Evolutionary conservation across 2,113 vertebrate genomes (phyloP).

Genomic region (Planiliza haematocheilus): DNA sequence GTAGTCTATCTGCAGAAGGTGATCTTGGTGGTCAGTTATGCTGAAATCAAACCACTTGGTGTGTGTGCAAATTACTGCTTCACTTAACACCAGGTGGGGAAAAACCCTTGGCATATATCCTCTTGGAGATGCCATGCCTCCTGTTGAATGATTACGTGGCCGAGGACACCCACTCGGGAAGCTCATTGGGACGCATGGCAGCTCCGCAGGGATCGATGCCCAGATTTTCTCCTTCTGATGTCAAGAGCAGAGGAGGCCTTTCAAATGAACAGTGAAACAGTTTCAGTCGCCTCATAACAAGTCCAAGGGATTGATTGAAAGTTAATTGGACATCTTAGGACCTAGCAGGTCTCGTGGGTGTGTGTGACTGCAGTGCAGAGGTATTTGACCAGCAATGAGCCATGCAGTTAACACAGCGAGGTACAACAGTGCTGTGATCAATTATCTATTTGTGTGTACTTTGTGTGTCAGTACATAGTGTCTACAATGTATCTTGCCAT

Average conservation of each 20-base stretch:
- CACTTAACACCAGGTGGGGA: conserved; percentile 22
- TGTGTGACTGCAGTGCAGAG: conserved; percentile 25
- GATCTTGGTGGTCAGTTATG: conserved; percentile 1
- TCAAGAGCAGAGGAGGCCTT: conserved; percentile 30
- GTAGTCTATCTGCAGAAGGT: background rate
- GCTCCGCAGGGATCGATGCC: conserved; percentile 45
- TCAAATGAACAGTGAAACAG: conserved; percentile 36
- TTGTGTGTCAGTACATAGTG: background rate
- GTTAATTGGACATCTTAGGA: conserved; percentile 5
- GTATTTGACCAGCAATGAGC: conserved; percentile 26
- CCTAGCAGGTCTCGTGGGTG: conserved; percentile 1
- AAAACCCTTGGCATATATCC: conserved; percentile 16
- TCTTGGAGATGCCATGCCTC: conserved; percentile 26
- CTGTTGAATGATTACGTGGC: conserved; percentile 25
- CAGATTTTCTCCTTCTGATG: conserved; percentile 58
- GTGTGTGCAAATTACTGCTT: conserved; percentile 9
- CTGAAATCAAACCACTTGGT: background rate
- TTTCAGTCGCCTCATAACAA: conserved; percentile 43
- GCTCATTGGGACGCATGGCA: conserved; percentile 41
- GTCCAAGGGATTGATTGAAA: conserved; percentile 34
- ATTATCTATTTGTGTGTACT: conserved; percentile 11
- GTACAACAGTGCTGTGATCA: conserved; percentile 27
- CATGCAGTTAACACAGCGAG: conserved; percentile 26
- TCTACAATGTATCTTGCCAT: background rate
- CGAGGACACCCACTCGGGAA: conserved; percentile 45